Evolutionary conservation across 2,888 invertebrate species (phyloP), one percentile per base, ranked within the genome.

Genomic region (Drosophila pegasa): DNA sequence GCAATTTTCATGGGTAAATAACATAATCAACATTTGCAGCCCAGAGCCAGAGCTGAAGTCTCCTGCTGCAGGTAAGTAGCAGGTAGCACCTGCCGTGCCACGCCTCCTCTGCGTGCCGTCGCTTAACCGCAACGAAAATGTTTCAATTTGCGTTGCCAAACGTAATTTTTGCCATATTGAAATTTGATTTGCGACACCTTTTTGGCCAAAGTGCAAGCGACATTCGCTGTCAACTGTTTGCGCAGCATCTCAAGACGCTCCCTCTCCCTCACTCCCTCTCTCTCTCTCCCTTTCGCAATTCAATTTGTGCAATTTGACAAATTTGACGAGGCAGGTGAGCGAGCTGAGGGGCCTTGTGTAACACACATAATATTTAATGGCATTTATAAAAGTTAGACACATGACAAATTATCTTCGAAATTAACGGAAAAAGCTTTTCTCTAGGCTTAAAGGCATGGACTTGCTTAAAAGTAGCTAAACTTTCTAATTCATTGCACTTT

Each of bases 1-100:
- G 85, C 85, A 87, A 85, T 85, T 85, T 87, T 89, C 74, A 60
- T 71, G 54, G 71, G 70, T 78, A 88, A 85, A 85, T 87, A 89
- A 85, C 76, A 85, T 85, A 87, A 85, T 85, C 87, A 85, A 63
- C 54, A 27, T 37, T 41, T 45, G 47, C 22, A 25, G 35, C 62
- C 20, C 27, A 10, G 45, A 27, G 45, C 12, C 1, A 18, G 31
- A 51, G 29, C 40, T 31, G 57, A 6, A 8, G 22, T 22, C 14
- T 50, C 22, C 5, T 50, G 35, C 5, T 10, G 35, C 50, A 50
- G 50, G 50, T 50, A 50, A 50, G 12, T 25, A 35, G 35, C 31
- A 50, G 35, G 12, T 25, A 35, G 35, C 31, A 37, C 60, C 45
- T 27, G 29, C 33, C 37, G 18, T 10, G 12, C 12, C 12, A 10